phyloP scores from a whole-genome alignment of 64 coral and sea anemone species.

The Actinia tenebrosa region DNA sequence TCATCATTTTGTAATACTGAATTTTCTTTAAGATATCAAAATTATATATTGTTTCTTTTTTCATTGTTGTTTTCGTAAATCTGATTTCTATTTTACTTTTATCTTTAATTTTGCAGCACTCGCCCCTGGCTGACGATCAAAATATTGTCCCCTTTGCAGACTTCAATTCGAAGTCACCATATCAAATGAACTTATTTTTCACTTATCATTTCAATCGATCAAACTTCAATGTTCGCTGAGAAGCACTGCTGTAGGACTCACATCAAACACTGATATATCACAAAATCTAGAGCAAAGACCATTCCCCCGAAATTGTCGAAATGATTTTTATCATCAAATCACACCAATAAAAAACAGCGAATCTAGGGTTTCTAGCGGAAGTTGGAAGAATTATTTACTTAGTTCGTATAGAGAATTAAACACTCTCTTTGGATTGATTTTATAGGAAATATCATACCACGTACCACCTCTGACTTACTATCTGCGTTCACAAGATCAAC shows the following conservation, averaged over 20 bases:
- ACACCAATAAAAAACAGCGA: not conserved
- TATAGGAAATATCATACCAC: too few species aligned
- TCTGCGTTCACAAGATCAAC: not conserved
- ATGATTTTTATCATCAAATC: not conserved
- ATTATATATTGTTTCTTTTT: too few species aligned
- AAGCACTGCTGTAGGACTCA: not conserved
- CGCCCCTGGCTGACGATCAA: not conserved
- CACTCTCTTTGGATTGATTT: not conserved
- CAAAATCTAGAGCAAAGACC: not conserved
- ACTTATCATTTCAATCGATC: not conserved
- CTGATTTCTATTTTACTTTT: not conserved
- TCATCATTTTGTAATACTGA: too few species aligned
- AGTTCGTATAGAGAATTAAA: not conserved
- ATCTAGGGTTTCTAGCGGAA: not conserved
- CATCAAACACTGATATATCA: not conserved
- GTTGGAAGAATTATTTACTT: not conserved
- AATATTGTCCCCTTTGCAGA: not conserved
- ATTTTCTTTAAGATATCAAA: too few species aligned
- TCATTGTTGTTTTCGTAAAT: not conserved
- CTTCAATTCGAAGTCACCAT: not conserved
- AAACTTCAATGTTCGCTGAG: not conserved
- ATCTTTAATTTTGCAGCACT: too few species aligned
- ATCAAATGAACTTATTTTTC: not conserved
- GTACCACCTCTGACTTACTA: not conserved
- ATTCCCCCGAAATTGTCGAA: not conserved